A percentile compares a stretch with the other conserved stretches of the same genome.
phyloP scores from a whole-genome alignment of 2,888 invertebrate species.

The Lutraria lutraria region DNA sequence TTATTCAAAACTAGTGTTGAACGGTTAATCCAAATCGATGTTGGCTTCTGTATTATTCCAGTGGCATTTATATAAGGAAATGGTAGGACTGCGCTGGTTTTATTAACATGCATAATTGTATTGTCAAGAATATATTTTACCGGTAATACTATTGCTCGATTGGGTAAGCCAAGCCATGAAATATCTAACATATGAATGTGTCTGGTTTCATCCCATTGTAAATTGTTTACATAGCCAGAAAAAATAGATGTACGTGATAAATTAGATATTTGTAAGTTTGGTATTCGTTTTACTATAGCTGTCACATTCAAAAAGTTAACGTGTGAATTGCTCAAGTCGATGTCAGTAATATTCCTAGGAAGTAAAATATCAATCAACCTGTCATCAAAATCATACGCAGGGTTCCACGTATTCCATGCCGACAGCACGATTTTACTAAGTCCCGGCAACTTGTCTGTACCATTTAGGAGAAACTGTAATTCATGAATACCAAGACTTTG shows the following conservation, averaged over 20 bases:
- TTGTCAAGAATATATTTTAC: neutral
- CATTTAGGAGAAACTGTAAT: no score
- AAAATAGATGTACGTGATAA: neutral
- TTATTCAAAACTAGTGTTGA: neutral
- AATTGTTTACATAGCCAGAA: neutral
- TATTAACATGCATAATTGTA: neutral
- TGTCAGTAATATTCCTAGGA: conserved; percentile 1
- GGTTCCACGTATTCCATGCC: no score
- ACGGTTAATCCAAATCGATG: neutral
- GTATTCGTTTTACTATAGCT: neutral
- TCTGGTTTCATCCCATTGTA: neutral
- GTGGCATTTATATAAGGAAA: neutral
- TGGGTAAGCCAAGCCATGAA: neutral
- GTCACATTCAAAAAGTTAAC: neutral
- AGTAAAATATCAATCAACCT: no score
- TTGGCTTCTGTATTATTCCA: neutral
- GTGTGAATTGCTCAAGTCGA: neutral
- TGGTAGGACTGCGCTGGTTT: neutral
- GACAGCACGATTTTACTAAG: no score
- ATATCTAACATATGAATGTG: neutral
- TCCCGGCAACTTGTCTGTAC: no score
- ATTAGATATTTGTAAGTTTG: neutral
- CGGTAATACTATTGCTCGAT: neutral
- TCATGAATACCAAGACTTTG: no score
- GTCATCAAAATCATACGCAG: no score